Base-by-base conservation (phyloP, 2,797 vertebrate species). In the Silurus aristotelis region DNA sequence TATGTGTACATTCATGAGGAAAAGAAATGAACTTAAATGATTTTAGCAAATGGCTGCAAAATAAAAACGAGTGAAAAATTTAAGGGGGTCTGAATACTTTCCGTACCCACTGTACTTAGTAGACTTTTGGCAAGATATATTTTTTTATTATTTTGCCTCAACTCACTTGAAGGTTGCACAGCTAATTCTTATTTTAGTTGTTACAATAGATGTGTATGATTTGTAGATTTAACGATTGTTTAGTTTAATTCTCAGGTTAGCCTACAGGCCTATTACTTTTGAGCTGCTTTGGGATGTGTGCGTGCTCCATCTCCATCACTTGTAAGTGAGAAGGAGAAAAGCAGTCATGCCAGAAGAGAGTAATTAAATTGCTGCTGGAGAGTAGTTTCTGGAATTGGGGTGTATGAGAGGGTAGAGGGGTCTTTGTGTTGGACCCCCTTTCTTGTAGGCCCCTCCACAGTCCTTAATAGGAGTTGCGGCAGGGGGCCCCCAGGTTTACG, bases 391-490 rank as follows among this genome's bases (percentile, higher is more conserved):
- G 56, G 17, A 4, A 46, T 75, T 14, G 12, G 14, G 48, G 73
- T 63, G 82, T 61, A 56, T 85, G 13, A 20, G 20, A 58, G 60
- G 67, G 55, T 84, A 46, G 48, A 76, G 17, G 89, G 52, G 81
- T 71, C 58, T 80, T 89, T 87, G 87, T 43, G 31, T 89, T 84
- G 78, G 22, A 85, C 87, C 52, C 52, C 61, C 86, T 89, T 86
- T 19, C 5, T 86, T 83, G 31, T 84, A 38, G 71, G 90, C 87
- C 90, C 86, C 88, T 90, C 52, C 61, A 85, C 89, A 72, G 70
- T 72, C 75, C 85, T 86, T 86, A 86, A 91, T 88, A 80, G 85
- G 88, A 88, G 87, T 85, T 88, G 80, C 83, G 89, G 83, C 88
- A 88, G 83, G 87, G 89, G 85, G 86, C 80, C 84, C 75, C 68